Base-by-base conservation (phyloP, 2,888 invertebrate species). In the Gerris lacustris region DNA sequence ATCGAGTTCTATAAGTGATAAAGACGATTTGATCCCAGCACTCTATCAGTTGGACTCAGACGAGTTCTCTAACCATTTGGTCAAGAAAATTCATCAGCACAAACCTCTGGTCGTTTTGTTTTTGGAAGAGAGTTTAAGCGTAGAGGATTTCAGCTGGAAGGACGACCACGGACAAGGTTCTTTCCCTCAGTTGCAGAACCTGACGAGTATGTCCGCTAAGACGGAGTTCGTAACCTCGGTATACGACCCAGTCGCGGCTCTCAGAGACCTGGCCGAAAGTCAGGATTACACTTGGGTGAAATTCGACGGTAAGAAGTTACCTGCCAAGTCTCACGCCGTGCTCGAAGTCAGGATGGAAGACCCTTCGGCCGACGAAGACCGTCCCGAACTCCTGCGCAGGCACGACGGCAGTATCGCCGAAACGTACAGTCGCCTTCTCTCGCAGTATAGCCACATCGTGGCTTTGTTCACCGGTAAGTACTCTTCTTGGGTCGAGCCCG, bases 331-430 rank as follows among this genome's bases (percentile, higher is more conserved):
- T 9, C 68, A 66, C 2, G 70, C 69, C 45, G 72, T 75, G 44
- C 67, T 76, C 6, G 69, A 73, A 67, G 72, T 77, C 5, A 75
- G 74, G 67, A 63, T 77, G 66, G 74, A 75, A 67, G 77, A 79
- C 74, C 77, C 77, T 6, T 68, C 72, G 44, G 66, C 67, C 7
- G 72, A 72, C 67, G 76, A 76, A 72, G 76, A 74, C 44, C 71
- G 76, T 5, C 77, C 79, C 11, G 83, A 84, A 0, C 81, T 88
- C 78, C 81, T 86, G 11, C 82, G 82, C 67, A 82, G 86, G 45
- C 88, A 89, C 77, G 86, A 87, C 81, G 81, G 80, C 6, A 82
- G 84, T 75, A 87, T 89, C 78, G 79, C 82, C 64, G 80, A 84
- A 5, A 81, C 84, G 75, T 82, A 83, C 75, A 79, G 81, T 0